Evolutionary conservation across 2,797 vertebrate species (phyloP).

Genomic region (Fistularia tabacaria): DNA sequence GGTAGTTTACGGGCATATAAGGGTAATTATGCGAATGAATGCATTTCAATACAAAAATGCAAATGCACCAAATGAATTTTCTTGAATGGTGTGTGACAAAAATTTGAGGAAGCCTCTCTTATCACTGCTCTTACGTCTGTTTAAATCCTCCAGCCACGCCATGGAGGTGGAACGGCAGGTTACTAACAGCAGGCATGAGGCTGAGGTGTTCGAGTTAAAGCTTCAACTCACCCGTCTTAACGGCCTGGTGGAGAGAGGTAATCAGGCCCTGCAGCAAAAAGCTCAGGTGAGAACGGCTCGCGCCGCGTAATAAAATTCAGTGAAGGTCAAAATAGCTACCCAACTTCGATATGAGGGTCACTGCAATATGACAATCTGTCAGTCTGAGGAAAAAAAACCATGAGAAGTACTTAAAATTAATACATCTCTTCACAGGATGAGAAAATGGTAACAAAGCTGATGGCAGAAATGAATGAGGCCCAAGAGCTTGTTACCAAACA

Average conservation of each 20-base stretch:
- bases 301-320: background rate
- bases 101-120: too few species aligned
- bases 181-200: conserved; percentile 46
- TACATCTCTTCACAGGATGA: conserved; percentile 59
- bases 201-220: conserved; percentile 63
- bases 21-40: too few species aligned
- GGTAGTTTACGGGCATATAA: too few species aligned
- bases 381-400: too few species aligned
- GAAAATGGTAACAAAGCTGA: conserved; percentile 59
- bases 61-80: too few species aligned
- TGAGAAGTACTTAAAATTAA: background rate
- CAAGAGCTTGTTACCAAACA: conserved; percentile 61
- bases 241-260: conserved; percentile 69
- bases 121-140: too few species aligned
- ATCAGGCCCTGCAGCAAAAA: conserved; percentile 75
- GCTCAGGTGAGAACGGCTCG: conserved; percentile 70
- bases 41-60: too few species aligned
- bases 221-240: conserved; percentile 69
- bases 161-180: conserved; percentile 76
- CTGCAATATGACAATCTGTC: too few species aligned
- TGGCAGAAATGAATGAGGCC: conserved; percentile 61
- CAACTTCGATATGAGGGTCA: too few species aligned
- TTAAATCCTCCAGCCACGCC: conserved; percentile 61
- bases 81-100: too few species aligned
- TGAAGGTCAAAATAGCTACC: too few species aligned